Evolutionary conservation across 1,140 invertebrate genomes (phyloP), one percentile per base, ranked within the genome.

Genomic region (Tetramorium alpestre): DNA sequence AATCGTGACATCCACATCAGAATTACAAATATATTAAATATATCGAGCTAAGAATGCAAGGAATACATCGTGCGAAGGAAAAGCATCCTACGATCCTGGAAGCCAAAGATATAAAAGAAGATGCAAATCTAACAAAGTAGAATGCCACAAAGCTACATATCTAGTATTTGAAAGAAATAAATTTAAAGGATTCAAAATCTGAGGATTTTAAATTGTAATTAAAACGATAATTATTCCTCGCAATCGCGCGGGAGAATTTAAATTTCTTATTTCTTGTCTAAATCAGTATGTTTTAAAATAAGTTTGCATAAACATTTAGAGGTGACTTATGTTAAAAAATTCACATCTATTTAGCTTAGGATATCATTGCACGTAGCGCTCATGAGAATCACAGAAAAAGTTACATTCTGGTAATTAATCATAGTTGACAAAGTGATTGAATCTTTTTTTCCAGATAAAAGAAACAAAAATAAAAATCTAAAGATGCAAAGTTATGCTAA

Each of bases 371-470:
- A 70, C 22, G 44, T 33, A 73, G 47, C 41, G 44, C 11, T 73
- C 25, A 49, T 8, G 5, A 69, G 41, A 41, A 84, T 84, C 69
- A 84, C 69, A 73, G 54, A 75, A 82, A 70, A 84, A 81, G 22
- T 69, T 54, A 69, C 18, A 47, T 41, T 8, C 11, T 69, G 41
- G 33, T 41, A 67, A 67, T 81, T 44, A 28, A 70, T 70, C 16
- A n/a, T 38, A 70, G 5, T 33, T 81, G 22, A 22, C 16, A 70
- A 22, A 22, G 18, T 78, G 33, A 81, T 69, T 33, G 28, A 33
- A 47, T 78, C 11, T 1, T 11, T 56, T 56, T 65, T 80, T 18
- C 8, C 3, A 60, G 51, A 22, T 0, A 25, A 7, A 25, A 56
- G 51, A 54, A 33, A 33, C 28, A 60, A 60, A 58, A 76, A 60